Conservation (phyloP, 2,797 vertebrate genomes). For the Rhabdomys pumilio region DNA sequence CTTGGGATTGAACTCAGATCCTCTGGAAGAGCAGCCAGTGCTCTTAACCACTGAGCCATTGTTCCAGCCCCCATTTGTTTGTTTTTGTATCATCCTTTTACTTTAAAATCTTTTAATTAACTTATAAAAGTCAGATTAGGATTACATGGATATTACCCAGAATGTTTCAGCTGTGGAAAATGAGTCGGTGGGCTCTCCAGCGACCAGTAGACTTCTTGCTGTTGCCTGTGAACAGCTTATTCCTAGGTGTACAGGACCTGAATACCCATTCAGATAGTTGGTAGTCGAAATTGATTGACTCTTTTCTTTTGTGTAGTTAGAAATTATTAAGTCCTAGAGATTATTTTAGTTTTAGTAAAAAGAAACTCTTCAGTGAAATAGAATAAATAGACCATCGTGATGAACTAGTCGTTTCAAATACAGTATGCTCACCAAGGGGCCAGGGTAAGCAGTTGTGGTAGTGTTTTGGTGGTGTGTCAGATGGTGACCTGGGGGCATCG, state of each 20-base stretch:
- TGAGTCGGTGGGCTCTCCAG: conserved; percentile 1
- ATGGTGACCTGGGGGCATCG: background rate
- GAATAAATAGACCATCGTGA: conserved; percentile 9
- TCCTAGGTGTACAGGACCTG: conserved; percentile 24
- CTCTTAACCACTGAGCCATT: background rate
- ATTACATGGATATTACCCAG: conserved; percentile 7
- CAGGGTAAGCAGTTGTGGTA: background rate
- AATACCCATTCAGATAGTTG: conserved; percentile 54
- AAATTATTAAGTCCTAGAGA: conserved; percentile 33
- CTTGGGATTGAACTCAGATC: background rate
- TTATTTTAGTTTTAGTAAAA: conserved; percentile 68
- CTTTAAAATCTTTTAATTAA: conserved; percentile 15
- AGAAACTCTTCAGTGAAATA: conserved; percentile 17
- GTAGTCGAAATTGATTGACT: background rate
- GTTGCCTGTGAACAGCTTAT: conserved; percentile 13
- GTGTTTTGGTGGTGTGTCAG: background rate
- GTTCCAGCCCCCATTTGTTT: background rate
- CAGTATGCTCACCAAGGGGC: background rate
- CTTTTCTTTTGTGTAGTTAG: conserved; percentile 44
- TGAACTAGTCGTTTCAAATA: conserved; percentile 40
- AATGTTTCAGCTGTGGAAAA: conserved; percentile 57
- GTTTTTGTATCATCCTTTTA: conserved; percentile 41
- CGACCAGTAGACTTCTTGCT: background rate
- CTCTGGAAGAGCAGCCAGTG: background rate
- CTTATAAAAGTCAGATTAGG: conserved; percentile 53